Conservation (phyloP, 2,113 vertebrate genomes). For the Panthera uncia region DNA sequence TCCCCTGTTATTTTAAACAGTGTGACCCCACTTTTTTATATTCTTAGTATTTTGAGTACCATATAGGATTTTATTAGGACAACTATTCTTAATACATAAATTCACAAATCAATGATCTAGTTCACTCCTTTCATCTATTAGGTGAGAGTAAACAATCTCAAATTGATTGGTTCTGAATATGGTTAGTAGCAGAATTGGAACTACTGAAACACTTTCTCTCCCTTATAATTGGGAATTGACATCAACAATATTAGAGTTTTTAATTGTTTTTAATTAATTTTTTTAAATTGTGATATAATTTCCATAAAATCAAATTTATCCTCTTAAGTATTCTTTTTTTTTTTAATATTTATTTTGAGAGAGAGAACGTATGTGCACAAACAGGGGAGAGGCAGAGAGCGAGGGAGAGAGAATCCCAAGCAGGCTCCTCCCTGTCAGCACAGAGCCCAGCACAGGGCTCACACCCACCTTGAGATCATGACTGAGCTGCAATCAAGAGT, state of each 20-base stretch:
- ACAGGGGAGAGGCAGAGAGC: too few relatives aligned
- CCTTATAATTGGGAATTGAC: background rate
- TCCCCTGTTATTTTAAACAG: background rate
- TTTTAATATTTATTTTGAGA: too few relatives aligned
- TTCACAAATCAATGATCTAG: background rate
- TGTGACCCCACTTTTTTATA: background rate
- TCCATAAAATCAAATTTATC: background rate
- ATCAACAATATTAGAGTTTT: background rate
- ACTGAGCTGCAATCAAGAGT: too few relatives aligned
- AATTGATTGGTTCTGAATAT: background rate
- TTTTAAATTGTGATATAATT: background rate
- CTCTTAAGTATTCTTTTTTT: background rate
- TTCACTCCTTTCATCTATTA: background rate
- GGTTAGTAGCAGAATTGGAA: conserved; percentile 22
- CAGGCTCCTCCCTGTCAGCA: too few relatives aligned
- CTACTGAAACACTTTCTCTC: background rate
- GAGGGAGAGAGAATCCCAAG: too few relatives aligned
- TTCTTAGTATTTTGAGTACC: background rate
- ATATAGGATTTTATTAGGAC: background rate
- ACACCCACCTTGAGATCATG: too few relatives aligned
- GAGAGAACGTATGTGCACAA: too few relatives aligned
- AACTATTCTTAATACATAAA: background rate
- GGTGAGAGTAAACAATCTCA: background rate
- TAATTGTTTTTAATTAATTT: conserved; percentile 3
- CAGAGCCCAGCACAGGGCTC: too few relatives aligned